Conservation (phyloP, 1,140 invertebrate species). For the Eueides isabella region DNA sequence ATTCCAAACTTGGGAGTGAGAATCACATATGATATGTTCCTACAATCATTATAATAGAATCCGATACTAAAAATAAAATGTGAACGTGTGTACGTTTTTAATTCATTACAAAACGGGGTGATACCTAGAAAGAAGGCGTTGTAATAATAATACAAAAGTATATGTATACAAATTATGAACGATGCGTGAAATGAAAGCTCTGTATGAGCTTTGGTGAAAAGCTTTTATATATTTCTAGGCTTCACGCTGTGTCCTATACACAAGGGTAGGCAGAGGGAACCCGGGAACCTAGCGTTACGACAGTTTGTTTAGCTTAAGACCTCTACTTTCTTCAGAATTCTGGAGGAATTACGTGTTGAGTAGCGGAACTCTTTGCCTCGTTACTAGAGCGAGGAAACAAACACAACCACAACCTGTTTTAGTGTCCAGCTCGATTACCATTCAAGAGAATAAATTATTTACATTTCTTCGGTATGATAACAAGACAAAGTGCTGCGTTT, state of each 20-base stretch:
- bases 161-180: neutral
- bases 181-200: neutral
- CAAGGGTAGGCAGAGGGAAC: too few species aligned
- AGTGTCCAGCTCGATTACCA: too few species aligned
- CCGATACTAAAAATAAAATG: constrained; percentile 18
- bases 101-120: constrained; percentile 19
- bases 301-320: too few species aligned
- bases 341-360: too few species aligned
- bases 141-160: neutral
- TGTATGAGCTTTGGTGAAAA: neutral
- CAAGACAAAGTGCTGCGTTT: too few species aligned
- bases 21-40: constrained; percentile 8
- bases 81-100: constrained; percentile 2
- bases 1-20: constrained; percentile 1
- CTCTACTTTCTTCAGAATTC: too few species aligned
- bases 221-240: neutral
- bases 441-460: too few species aligned
- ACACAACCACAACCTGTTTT: too few species aligned
- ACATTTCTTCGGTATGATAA: too few species aligned
- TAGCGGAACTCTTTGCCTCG: too few species aligned
- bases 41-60: constrained; percentile 23
- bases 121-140: neutral
- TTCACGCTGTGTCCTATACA: too few species aligned
- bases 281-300: too few species aligned
- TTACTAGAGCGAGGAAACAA: neutral